These are phyloP conservation scores for Pogonocherus hispidulus DNA, from an alignment of 2,888 invertebrate species.

Conservation along the genomic window DNA sequence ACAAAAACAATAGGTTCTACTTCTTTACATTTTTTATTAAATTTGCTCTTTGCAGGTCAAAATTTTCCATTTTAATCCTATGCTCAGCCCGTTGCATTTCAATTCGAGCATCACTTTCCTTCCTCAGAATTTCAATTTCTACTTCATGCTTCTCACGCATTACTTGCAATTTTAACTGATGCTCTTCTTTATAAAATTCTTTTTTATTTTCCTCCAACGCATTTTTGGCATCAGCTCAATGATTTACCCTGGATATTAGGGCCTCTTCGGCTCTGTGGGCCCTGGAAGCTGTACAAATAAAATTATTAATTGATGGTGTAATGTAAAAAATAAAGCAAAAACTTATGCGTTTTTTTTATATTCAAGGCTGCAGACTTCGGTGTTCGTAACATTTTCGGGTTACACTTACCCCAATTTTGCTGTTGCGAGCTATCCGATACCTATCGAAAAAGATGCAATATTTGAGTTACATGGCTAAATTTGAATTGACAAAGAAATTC, in stretches of 20 bases:
- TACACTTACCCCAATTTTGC: slow-evolving; percentile 5
- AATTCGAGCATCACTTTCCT: not conserved
- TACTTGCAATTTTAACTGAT: not conserved
- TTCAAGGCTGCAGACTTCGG: slow-evolving; percentile 4
- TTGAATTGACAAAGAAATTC: not conserved
- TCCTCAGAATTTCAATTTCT: slow-evolving; percentile 1
- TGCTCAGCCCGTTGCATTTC: slow-evolving; percentile 6
- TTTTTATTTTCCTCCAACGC: slow-evolving; percentile 4
- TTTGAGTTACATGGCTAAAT: not conserved
- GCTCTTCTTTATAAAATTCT: slow-evolving; percentile 8
- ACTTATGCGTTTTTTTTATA: not conserved
- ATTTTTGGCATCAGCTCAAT: too few relatives aligned
- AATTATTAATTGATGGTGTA: too few relatives aligned
- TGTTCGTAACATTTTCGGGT: not conserved
- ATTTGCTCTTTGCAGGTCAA: slow-evolving; percentile 1
- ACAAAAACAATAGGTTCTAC: slow-evolving; percentile 1
- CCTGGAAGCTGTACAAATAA: too few relatives aligned
- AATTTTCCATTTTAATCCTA: slow-evolving; percentile 2
- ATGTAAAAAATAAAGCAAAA: not conserved
- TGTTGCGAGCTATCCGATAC: not conserved
- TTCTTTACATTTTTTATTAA: slow-evolving; percentile 6
- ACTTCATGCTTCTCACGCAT: not conserved
- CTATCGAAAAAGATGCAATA: too few relatives aligned
- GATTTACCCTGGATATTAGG: too few relatives aligned
- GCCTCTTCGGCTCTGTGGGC: too few relatives aligned